Evolutionary conservation across 1,140 invertebrate genomes (phyloP).

Genomic region (Drosophila quadrilineata): DNA sequence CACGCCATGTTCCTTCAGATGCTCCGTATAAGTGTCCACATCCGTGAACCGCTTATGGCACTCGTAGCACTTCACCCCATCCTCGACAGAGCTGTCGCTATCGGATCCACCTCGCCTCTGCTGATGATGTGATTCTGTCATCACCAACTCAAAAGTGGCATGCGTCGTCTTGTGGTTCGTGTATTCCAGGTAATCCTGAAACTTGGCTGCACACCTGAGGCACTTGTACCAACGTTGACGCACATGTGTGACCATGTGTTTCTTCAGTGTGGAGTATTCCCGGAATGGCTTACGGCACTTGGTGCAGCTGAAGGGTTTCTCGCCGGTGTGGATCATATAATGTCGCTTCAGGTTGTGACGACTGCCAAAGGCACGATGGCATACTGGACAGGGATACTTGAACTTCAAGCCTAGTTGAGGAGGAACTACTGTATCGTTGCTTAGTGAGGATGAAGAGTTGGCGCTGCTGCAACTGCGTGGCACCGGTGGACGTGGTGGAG

Average conservation of each 20-base stretch:
- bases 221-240: slow-evolving; percentile 78
- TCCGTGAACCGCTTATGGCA: slow-evolving; percentile 66
- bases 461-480: slow-evolving; percentile 55
- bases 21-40: slow-evolving; percentile 65
- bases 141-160: neutral
- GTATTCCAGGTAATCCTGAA: slow-evolving; percentile 66
- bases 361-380: slow-evolving; percentile 74
- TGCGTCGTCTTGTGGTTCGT: slow-evolving; percentile 62
- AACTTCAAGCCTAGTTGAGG: too few species aligned
- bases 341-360: slow-evolving; percentile 78
- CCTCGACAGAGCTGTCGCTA: slow-evolving; percentile 56
- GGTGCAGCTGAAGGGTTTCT: slow-evolving; percentile 74
- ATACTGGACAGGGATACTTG: slow-evolving; percentile 65
- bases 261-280: slow-evolving; percentile 73
- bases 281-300: slow-evolving; percentile 77
- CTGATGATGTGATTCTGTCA: neutral
- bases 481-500: slow-evolving; percentile 26
- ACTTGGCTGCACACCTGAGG: slow-evolving; percentile 57
- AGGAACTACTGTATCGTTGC: slow-evolving; percentile 51
- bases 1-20: slow-evolving; percentile 65
- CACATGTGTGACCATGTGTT: slow-evolving; percentile 75
- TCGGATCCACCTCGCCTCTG: slow-evolving; percentile 28
- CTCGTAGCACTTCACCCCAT: slow-evolving; percentile 72
- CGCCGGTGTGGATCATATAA: slow-evolving; percentile 79
- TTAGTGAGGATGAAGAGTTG: slow-evolving; percentile 66